A percentile compares a stretch with the other conserved stretches of the same genome.
Evolutionary conservation across 2,797 vertebrate genomes (phyloP).

Genomic region (Dromococcyx pavoninus): DNA sequence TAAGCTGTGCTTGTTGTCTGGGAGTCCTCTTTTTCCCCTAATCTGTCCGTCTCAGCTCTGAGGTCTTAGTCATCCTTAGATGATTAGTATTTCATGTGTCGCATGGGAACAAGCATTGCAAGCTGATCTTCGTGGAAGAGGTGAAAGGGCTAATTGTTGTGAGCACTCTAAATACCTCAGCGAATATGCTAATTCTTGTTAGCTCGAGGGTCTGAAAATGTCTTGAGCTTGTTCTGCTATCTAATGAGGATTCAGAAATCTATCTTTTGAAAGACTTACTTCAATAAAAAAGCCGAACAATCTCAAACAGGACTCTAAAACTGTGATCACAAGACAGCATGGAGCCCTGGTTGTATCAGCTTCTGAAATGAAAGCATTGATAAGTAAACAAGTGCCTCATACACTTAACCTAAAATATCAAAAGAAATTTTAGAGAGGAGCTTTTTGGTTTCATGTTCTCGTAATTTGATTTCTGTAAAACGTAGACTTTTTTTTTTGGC

Average conservation of each 20-base stretch:
- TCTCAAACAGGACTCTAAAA: background rate
- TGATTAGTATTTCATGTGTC: background rate
- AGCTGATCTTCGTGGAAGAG: background rate
- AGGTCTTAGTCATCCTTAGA: background rate
- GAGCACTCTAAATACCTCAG: background rate
- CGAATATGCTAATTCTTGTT: background rate
- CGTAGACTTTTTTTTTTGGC: background rate
- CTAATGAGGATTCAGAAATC: background rate
- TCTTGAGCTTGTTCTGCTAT: fast-evolving
- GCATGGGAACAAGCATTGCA: background rate
- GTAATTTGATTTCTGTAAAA: background rate
- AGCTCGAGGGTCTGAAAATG: background rate
- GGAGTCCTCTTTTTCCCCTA: background rate
- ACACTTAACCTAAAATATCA: background rate
- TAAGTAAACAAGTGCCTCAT: background rate
- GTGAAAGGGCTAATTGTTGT: background rate
- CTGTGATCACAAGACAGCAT: background rate
- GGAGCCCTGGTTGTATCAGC: background rate
- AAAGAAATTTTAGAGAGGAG: background rate
- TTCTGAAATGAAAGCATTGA: background rate
- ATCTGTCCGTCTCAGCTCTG: background rate
- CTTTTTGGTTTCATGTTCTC: background rate
- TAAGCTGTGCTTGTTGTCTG: background rate
- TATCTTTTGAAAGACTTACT: background rate
- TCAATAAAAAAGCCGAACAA: background rate